These are phyloP conservation scores for Rhinogobius similis DNA, from an alignment of 2,113 vertebrate genomes.

Conservation along the genomic window DNA sequence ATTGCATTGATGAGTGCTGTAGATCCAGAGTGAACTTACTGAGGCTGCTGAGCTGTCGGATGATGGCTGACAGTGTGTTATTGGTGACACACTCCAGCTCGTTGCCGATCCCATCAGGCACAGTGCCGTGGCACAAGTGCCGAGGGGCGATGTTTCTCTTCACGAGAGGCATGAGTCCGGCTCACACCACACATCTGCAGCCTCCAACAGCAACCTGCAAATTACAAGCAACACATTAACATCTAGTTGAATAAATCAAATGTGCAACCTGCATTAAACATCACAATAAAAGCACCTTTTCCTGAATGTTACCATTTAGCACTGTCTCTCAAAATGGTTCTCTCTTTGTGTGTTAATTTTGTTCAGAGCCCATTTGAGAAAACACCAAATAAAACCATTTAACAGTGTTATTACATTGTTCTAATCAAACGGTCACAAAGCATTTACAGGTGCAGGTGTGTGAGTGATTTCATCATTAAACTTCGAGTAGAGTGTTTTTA, in stretches of 20 bases:
- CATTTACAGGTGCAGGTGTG: conserved; percentile 10
- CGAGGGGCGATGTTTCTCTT: conserved; percentile 92
- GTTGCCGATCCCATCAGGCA: conserved; percentile 87
- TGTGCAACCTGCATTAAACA: conserved; percentile 10
- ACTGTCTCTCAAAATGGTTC: conserved; percentile 44
- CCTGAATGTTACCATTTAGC: conserved; percentile 37
- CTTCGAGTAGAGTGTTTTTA: background rate
- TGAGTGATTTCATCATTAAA: background rate
- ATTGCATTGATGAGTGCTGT: background rate
- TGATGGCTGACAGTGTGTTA: conserved; percentile 89
- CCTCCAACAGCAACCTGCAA: conserved; percentile 4
- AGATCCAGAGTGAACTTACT: conserved; percentile 78
- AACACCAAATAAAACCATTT: conserved; percentile 19
- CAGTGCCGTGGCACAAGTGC: conserved; percentile 86
- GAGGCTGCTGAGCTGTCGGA: conserved; percentile 93
- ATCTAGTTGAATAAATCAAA: background rate
- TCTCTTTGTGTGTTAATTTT: conserved; percentile 15
- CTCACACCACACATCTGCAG: conserved; percentile 49
- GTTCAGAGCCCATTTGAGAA: conserved; percentile 11
- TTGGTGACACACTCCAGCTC: conserved; percentile 86
- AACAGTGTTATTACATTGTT: conserved; percentile 17
- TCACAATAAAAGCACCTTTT: conserved; percentile 19
- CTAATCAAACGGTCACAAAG: background rate
- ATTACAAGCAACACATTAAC: conserved; percentile 1
- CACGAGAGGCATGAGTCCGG: conserved; percentile 88